Evolutionary conservation across 2,888 invertebrate genomes (phyloP), one percentile per base, ranked within the genome.

Genomic region (Caenorhabditis parvicauda): DNA sequence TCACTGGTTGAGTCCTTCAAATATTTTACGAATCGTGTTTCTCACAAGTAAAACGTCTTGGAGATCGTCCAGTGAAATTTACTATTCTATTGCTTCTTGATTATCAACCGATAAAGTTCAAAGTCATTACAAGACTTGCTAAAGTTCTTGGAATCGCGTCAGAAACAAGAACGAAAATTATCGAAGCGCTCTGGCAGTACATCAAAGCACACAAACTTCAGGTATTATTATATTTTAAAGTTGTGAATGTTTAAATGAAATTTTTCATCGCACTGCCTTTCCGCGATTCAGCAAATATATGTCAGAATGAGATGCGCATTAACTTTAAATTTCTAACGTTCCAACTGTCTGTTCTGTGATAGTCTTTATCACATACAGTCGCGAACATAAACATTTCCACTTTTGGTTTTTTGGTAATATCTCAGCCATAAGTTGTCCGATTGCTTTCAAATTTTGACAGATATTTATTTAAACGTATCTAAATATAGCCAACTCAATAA

Each of bases 131-230:
- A 61, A 87, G 95, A 42, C 86, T 99, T 78, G 96, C 96, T 47
- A 88, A 96, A n/a, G 85, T 99, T 66, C 86, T 98, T 62, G 98
- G 98, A 53, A 93, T 98, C 57, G 95, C 96, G 84, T 95, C 95
- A 14, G 93, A 94, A 84, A 93, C 94, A 0, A 85, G 93, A 19
- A 92, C 93, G 1, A 94, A 94, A 49, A 95, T 98, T 72, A 95
- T 98, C 73, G 92, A 92, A 78, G 95, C 96, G 39, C 87, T 99
- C 43, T 98, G 98, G 98, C 95, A 96, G 85, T 98, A 98, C 84
- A 94, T 96, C 71, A 95, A 95, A 85, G 95, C 94, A 37, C 95
- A 98, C 83, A 88, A 89, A 59, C 80, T 87, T 29, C 84, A 88
- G 57, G 72, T 72, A 21, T 24, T 14, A 24, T 24, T 44, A 14